A percentile compares a stretch with the other conserved stretches of the same genome.
Conservation (phyloP, 1,140 invertebrate species). For the Drosophila trapezifrons region DNA sequence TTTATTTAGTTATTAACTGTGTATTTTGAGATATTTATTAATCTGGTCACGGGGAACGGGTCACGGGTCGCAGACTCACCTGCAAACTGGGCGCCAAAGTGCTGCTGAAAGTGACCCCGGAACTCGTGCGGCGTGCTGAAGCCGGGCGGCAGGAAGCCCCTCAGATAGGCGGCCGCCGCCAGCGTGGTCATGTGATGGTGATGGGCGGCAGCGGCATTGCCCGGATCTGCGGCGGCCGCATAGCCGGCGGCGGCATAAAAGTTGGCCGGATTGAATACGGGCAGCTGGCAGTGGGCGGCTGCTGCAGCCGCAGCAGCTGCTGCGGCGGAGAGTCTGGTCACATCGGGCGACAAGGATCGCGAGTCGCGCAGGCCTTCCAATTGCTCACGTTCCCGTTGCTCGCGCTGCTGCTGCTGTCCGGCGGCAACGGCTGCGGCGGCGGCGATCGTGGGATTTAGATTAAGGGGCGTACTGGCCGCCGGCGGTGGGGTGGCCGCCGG, state of each 20-base stretch:
- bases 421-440: conserved; percentile 47
- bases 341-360: conserved; percentile 78
- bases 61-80: conserved; percentile 57
- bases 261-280: conserved; percentile 83
- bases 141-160: conserved; percentile 82
- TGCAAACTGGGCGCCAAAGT: conserved; percentile 80
- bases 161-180: conserved; percentile 78
- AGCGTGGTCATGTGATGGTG: conserved; percentile 83
- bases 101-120: conserved; percentile 82
- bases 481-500: conserved; percentile 71
- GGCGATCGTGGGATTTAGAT: conserved; percentile 8
- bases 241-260: conserved; percentile 83
- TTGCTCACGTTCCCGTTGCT: conserved; percentile 25
- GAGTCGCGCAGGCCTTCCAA: conserved; percentile 54
- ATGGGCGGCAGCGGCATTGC: conserved; percentile 74
- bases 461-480: conserved; percentile 51
- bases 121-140: conserved; percentile 83
- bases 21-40: not conserved
- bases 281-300: conserved; percentile 80
- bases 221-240: conserved; percentile 71
- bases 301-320: conserved; percentile 78
- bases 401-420: conserved; percentile 47
- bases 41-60: no score
- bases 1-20: not conserved
- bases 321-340: conserved; percentile 72